Percentiles rank a stretch among this genome's conserved stretches.
Evolutionary conservation across 2,888 invertebrate genomes (phyloP).

Genomic region (Drosophila melanosoma): DNA sequence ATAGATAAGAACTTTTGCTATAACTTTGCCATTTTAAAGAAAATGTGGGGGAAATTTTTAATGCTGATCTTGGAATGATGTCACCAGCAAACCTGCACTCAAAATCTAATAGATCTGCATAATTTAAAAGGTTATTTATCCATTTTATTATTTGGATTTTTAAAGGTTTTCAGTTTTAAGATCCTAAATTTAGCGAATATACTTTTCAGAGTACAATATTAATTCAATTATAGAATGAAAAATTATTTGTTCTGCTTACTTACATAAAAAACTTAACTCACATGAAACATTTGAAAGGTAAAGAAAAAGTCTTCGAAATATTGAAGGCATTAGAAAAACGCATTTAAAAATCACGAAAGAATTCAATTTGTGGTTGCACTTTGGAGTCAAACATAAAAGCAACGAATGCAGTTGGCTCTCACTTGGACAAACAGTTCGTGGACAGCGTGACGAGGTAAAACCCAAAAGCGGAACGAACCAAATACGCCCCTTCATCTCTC

Average conservation of each 20-base stretch:
- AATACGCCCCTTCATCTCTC: conserved; percentile 11
- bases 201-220: not conserved
- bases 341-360: conserved; percentile 10
- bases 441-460: conserved; percentile 40
- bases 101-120: not conserved
- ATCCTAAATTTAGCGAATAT: not conserved
- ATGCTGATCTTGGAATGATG: accelerated
- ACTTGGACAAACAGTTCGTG: conserved; percentile 57
- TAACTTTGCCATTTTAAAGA: not conserved
- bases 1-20: not conserved
- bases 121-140: too few relatives aligned
- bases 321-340: not conserved
- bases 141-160: too few relatives aligned
- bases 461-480: conserved; percentile 38
- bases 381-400: conserved; percentile 27
- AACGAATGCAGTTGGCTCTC: conserved; percentile 55
- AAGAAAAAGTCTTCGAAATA: not conserved
- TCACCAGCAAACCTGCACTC: not conserved
- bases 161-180: too few relatives aligned
- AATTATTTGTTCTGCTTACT: not conserved
- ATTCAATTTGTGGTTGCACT: conserved; percentile 10
- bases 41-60: not conserved
- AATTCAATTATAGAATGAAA: not conserved
- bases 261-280: not conserved
- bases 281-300: not conserved